Evolutionary conservation across 2,113 vertebrate genomes (phyloP).

Genomic region (Saguinus imperator): DNA sequence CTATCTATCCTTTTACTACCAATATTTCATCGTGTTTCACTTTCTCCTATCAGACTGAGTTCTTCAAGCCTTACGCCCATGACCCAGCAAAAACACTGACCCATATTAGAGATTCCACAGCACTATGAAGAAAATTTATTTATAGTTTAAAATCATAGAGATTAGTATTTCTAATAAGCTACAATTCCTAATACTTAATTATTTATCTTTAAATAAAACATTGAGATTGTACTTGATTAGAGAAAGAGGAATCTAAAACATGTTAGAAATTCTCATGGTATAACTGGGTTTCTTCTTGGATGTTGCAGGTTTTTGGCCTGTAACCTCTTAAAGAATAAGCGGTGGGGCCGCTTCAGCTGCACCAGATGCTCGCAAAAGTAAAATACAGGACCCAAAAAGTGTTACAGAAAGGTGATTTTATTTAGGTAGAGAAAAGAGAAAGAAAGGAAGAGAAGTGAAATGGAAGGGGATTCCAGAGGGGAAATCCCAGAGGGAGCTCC

Average conservation of each 20-base stretch:
- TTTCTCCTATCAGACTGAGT: neutral
- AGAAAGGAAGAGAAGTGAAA: too few species aligned
- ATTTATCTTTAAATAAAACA: conserved; percentile 25
- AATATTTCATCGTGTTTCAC: conserved; percentile 1
- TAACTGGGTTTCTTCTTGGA: too few species aligned
- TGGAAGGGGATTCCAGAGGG: too few species aligned
- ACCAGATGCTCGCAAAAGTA: too few species aligned
- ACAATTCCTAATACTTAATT: neutral
- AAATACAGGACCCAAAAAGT: too few species aligned
- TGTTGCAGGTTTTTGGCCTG: too few species aligned
- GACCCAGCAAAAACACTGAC: neutral
- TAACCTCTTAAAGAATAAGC: too few species aligned
- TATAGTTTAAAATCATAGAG: neutral
- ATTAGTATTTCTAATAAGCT: neutral
- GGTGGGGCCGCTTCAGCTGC: too few species aligned
- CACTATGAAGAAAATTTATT: neutral
- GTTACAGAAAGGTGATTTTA: too few species aligned
- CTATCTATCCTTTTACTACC: neutral
- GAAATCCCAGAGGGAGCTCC: too few species aligned
- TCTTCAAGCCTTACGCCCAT: neutral
- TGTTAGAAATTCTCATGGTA: neutral
- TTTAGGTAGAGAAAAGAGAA: too few species aligned
- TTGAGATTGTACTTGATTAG: neutral
- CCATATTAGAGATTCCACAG: neutral
- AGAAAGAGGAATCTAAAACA: neutral